Base-by-base conservation (phyloP, 2,888 invertebrate species). In the Argyresthia goedartella region DNA sequence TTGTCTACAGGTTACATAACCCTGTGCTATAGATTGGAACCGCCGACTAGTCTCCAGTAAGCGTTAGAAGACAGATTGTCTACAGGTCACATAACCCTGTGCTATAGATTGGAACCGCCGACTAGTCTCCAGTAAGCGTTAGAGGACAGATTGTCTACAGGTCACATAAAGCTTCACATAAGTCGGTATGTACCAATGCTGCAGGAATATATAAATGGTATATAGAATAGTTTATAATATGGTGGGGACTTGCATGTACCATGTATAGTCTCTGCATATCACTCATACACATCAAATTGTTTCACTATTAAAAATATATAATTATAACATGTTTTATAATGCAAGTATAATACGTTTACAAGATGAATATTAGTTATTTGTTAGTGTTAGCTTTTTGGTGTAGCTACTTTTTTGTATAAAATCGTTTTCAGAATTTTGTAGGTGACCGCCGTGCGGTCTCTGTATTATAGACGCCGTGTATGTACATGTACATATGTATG, bases 231-330 rank as follows among this genome's bases (percentile, higher is more conserved):
- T 48, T 36, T 51, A 52, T 25, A 43, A 34, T 44, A 15, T 51
- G 25, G 25, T 25, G 25, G 25, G 6, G 25, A 25, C 25, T 25
- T 25, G 25, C 25, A 34, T 13, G 39, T 11, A 34, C 35, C 13
- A 33, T 42, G 9, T n/a, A n/a, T 11, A 64, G 65, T 66, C 73
- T 68, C 67, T 60, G 10, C 39, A 81, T 80, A 81, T 80, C 80
- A 81, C 73, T 68, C 70, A 66, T 75, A 81, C 81, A 81, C 81
- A 81, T 82, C 81, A 80, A 60, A 34, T 75, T 64, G 70, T 74
- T 77, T 73, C 76, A 70, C 68, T 71, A 71, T 70, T 61, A 67
- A 62, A 57, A 65, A 70, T 67, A 65, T 64, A 67, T 65, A 64
- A 25, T 60, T 62, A 65, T 67, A 61, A 64, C 67, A 64, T 63